phyloP scores from a whole-genome alignment of 2,113 vertebrate genomes.

The Ophthalmotilapia sp. region DNA sequence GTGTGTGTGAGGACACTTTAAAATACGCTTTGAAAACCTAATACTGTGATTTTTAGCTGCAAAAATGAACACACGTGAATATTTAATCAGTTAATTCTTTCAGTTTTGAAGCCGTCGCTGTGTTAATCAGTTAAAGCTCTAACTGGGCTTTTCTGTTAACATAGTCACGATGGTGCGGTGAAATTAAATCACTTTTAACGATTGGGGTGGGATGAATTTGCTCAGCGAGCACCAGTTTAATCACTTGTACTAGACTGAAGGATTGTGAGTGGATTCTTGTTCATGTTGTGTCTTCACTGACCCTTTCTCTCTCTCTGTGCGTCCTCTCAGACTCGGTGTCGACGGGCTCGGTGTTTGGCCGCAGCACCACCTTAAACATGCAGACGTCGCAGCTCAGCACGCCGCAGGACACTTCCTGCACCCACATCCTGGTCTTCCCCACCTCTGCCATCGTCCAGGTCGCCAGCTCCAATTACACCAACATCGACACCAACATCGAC shows the following conservation, averaged over 20 bases:
- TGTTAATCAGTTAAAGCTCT: background rate
- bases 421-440: conserved; percentile 95
- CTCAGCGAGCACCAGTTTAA: background rate
- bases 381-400: conserved; percentile 95
- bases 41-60: background rate
- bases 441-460: conserved; percentile 93
- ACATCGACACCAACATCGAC: conserved; percentile 79
- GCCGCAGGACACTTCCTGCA: conserved; percentile 95
- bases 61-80: background rate
- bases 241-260: background rate
- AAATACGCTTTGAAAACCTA: background rate
- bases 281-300: background rate
- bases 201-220: background rate
- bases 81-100: background rate
- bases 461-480: conserved; percentile 81
- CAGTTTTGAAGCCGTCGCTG: background rate
- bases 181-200: background rate
- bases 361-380: conserved; percentile 95
- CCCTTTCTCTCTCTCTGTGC: background rate
- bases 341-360: conserved; percentile 92
- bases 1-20: background rate
- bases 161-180: fast-evolving
- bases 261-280: background rate
- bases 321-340: conserved; percentile 81
- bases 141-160: background rate